phyloP scores from a whole-genome alignment of 1,140 invertebrate genomes.

The Sesamia nonagrioides region DNA sequence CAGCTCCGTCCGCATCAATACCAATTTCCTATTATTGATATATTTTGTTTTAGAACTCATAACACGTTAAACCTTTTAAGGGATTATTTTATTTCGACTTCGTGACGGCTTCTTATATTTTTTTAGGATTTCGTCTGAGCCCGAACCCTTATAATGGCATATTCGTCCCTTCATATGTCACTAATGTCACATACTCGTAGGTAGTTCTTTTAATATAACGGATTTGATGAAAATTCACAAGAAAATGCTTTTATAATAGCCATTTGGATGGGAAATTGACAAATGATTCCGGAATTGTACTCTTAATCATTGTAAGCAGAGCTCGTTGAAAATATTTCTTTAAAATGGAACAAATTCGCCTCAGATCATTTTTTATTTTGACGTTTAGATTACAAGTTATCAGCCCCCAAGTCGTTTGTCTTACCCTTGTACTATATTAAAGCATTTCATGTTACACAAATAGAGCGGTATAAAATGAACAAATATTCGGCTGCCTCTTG shows the following conservation, averaged over 20 bases:
- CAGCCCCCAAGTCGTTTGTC: constrained; percentile 32
- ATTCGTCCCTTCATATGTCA: constrained; percentile 28
- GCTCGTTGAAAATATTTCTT: constrained; percentile 7
- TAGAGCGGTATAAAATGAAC: constrained; percentile 1
- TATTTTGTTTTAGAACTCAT: constrained; percentile 14
- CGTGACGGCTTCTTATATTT: constrained; percentile 17
- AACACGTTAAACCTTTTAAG: constrained; percentile 34
- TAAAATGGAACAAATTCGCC: constrained; percentile 29
- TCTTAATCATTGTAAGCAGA: neutral
- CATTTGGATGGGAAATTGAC: constrained; percentile 7
- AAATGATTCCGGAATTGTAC: constrained; percentile 22
- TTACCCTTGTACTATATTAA: constrained; percentile 9
- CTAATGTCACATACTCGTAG: constrained; percentile 25
- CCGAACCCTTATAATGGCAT: constrained; percentile 23
- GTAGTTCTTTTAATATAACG: constrained; percentile 24
- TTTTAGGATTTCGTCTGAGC: constrained; percentile 28
- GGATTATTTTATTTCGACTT: constrained; percentile 10
- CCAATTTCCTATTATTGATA: neutral
- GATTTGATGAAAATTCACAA: constrained; percentile 30
- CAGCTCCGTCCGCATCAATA: neutral
- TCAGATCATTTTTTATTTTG: constrained; percentile 39
- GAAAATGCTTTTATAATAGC: constrained; percentile 27
- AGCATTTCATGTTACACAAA: constrained; percentile 27
- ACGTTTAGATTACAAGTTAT: constrained; percentile 43
- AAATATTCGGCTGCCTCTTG: neutral